Evolutionary conservation across 2,888 invertebrate species (phyloP), one percentile per base, ranked within the genome.

Genomic region (Molanna angustata): DNA sequence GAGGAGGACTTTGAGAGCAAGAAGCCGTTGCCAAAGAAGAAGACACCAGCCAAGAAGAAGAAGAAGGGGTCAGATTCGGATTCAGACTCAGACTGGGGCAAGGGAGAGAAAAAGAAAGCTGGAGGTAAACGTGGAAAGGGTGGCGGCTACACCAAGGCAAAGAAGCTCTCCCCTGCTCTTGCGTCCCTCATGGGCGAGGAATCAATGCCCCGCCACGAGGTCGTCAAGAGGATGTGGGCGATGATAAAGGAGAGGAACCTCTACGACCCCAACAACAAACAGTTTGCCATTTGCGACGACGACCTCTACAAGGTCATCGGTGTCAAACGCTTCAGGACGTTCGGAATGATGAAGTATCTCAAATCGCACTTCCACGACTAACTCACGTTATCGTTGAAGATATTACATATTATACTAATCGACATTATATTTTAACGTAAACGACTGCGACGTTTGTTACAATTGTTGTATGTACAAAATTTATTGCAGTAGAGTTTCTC

Each of bases 341-440:
- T 96, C 65, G 95, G 94, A 59, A 96, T 96, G 96, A 90, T 96
- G 88, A 96, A 96, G 71, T 91, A 92, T 72, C 80, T 97, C 63
- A 94, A 94, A 73, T 85, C 85, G 59, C 96, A 95, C 75, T 94
- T 95, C 72, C 74, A 81, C 65, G 80, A 80, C 64, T 83, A 79
- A 44, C n/a, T n/a, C n/a, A n/a, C n/a, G n/a, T n/a, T n/a, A n/a
- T n/a, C n/a, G n/a, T n/a, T n/a, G n/a, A n/a, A n/a, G n/a, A n/a
- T n/a, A n/a, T n/a, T n/a, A n/a, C n/a, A n/a, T n/a, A n/a, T n/a
- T n/a, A n/a, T n/a, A n/a, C n/a, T n/a, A n/a, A n/a, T n/a, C n/a
- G n/a, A n/a, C n/a, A n/a, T n/a, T n/a, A n/a, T n/a, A n/a, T n/a
- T n/a, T n/a, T n/a, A n/a, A n/a, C n/a, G n/a, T n/a, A n/a, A n/a